Base-by-base conservation (phyloP, 1,140 invertebrate genomes). In the Harpegnathos saltator region DNA sequence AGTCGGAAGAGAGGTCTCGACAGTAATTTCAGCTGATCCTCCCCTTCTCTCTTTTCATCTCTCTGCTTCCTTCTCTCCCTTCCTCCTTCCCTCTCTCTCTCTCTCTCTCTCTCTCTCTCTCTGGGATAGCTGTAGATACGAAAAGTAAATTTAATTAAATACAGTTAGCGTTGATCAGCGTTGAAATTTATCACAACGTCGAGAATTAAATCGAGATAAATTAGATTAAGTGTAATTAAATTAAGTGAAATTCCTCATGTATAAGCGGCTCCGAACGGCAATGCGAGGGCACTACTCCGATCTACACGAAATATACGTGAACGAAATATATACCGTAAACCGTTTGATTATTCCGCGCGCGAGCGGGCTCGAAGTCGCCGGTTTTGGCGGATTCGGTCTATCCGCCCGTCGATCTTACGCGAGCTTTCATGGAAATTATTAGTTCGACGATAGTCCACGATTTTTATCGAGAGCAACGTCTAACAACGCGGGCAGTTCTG, bases 71-170 rank as follows among this genome's bases (percentile, higher is more conserved):
- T n/a, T 14, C 52, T 50, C 29, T 33, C 29, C 5, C 29, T 33
- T 15, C 12, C 9, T 29, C 7, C 15, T 17, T 24, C 3, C 17
- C 3, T 38, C 48, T 66, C 26, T 9, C 38, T 4, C 17, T 58
- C 15, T n/a, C 17, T 24, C 56, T 9, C 24, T 22, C 17, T 26
- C 14, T 58, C 12, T 61, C 29, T 33, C 52, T 7, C 19, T 1
- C 22, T 17, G 22, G 33, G 22, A 50, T 15, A 63, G 29, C 58
- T 48, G 14, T 58, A 33, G n/a, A 26, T 14, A 58, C 65, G 11
- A 38, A 80, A 71, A 29, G 65, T 71, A 80, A 77, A 78, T 83
- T 83, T 58, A 62, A 77, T 75, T 83, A 83, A 83, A 50, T 22
- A 80, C 52, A 71, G 75, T 80, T 80, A 80, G 75, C 75, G 66